These are phyloP conservation scores for Epizoanthus rinbou DNA, from an alignment of 92 coral and sea anemone species.

Conservation along the genomic window DNA sequence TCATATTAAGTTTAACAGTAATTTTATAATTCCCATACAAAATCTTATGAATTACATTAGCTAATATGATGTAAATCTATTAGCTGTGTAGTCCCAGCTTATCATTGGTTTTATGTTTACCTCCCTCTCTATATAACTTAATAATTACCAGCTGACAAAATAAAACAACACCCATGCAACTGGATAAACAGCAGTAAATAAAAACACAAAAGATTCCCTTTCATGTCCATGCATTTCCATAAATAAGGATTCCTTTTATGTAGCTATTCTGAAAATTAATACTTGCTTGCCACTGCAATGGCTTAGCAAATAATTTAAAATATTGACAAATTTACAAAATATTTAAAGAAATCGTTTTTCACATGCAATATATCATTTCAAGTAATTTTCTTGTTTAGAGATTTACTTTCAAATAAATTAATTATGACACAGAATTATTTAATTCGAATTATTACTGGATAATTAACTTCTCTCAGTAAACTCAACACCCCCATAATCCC, in stretches of 20 bases:
- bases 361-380: conserved; percentile 4
- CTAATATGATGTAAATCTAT: too few species aligned
- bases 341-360: neutral
- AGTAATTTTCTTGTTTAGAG: neutral
- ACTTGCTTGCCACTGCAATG: neutral
- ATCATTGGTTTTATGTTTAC: neutral
- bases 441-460: neutral
- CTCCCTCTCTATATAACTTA: neutral
- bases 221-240: neutral
- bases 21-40: too few species aligned
- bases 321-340: conserved; percentile 31
- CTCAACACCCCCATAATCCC: too few species aligned
- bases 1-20: too few species aligned
- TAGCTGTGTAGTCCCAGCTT: too few species aligned
- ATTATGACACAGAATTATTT: neutral
- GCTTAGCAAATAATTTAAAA: neutral
- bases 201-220: conserved; percentile 14
- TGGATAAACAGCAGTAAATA: conserved; percentile 6
- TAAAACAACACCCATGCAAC: neutral
- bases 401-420: conserved; percentile 1
- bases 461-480: neutral
- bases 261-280: conserved; percentile 7
- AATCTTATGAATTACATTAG: too few species aligned
- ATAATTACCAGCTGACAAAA: neutral
- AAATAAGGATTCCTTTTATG: neutral